phyloP scores from a whole-genome alignment of 2,888 invertebrate genomes.

The Thymelicus sylvestris region DNA sequence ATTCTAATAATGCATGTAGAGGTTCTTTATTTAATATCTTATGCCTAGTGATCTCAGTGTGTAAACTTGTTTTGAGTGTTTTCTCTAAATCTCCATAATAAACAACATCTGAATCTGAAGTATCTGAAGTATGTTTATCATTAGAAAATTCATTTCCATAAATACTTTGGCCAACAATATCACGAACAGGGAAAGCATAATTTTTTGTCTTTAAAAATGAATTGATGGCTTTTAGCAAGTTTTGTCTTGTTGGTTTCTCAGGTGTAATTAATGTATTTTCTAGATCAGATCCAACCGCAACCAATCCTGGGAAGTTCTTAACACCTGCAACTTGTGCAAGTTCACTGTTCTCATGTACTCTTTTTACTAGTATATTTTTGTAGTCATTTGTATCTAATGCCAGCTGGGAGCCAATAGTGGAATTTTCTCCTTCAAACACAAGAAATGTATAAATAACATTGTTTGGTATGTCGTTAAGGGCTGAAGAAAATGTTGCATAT shows the following conservation, averaged over 20 bases:
- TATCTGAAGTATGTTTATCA: conserved; percentile 43
- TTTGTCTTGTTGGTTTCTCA: conserved; percentile 68
- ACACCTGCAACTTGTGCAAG: conserved; percentile 76
- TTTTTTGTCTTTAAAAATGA: conserved; percentile 77
- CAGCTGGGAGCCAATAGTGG: conserved; percentile 87
- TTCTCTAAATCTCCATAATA: conserved; percentile 95
- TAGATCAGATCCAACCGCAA: conserved; percentile 74
- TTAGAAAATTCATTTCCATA: conserved; percentile 52
- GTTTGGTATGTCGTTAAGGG: conserved; percentile 81
- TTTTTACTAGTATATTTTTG: conserved; percentile 83
- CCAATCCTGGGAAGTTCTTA: conserved; percentile 81
- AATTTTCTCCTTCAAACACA: conserved; percentile 87
- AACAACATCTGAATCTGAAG: conserved; percentile 82
- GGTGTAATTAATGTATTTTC: conserved; percentile 68
- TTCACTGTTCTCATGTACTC: conserved; percentile 84
- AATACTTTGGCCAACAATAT: conserved; percentile 51
- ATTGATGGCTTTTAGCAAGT: conserved; percentile 78
- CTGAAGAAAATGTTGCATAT: conserved; percentile 71
- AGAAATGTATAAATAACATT: conserved; percentile 85
- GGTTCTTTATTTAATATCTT: conserved; percentile 89
- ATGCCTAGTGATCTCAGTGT: conserved; percentile 91
- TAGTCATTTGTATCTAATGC: conserved; percentile 87
- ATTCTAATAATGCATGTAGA: conserved; percentile 89
- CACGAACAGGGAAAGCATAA: conserved; percentile 67
- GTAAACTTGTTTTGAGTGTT: conserved; percentile 92